These are phyloP conservation scores for Aplodontia rufa DNA, from an alignment of 2,113 vertebrate species.

Conservation along the genomic window DNA sequence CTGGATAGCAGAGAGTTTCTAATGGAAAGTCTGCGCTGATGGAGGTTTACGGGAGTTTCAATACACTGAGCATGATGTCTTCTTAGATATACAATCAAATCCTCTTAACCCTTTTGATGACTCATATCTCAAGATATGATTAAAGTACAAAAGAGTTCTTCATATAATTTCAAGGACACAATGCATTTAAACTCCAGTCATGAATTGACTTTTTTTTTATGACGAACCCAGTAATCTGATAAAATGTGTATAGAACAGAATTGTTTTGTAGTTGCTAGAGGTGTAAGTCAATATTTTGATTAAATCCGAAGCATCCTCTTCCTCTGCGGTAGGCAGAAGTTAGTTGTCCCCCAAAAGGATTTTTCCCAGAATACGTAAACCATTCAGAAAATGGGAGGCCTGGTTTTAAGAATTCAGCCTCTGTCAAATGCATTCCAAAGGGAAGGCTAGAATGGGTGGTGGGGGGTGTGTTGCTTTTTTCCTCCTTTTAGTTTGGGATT, in stretches of 20 bases:
- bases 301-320: slow-evolving; percentile 78
- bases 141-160: slow-evolving; percentile 95
- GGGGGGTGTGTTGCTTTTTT: not conserved
- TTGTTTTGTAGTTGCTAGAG: slow-evolving; percentile 87
- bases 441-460: not conserved
- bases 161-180: slow-evolving; percentile 93
- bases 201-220: slow-evolving; percentile 88
- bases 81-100: slow-evolving; percentile 99
- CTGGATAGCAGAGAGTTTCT: slow-evolving; percentile 96
- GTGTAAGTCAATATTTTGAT: slow-evolving; percentile 87
- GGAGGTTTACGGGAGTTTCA: slow-evolving; percentile 95
- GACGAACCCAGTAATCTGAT: slow-evolving; percentile 89
- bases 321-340: slow-evolving; percentile 78
- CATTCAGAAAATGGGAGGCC: slow-evolving; percentile 38
- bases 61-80: slow-evolving; percentile 98
- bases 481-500: slow-evolving; percentile 49
- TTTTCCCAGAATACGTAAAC: slow-evolving; percentile 68
- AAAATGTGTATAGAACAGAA: slow-evolving; percentile 88
- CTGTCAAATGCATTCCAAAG: not conserved
- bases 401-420: slow-evolving; percentile 53
- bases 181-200: slow-evolving; percentile 90
- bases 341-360: slow-evolving; percentile 67
- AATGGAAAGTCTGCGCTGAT: slow-evolving; percentile 98
- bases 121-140: slow-evolving; percentile 99
- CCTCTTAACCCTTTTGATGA: slow-evolving; percentile 98